These are phyloP conservation scores for Euura saliciscinereae DNA, from an alignment of 1,140 invertebrate genomes.

Conservation along the genomic window DNA sequence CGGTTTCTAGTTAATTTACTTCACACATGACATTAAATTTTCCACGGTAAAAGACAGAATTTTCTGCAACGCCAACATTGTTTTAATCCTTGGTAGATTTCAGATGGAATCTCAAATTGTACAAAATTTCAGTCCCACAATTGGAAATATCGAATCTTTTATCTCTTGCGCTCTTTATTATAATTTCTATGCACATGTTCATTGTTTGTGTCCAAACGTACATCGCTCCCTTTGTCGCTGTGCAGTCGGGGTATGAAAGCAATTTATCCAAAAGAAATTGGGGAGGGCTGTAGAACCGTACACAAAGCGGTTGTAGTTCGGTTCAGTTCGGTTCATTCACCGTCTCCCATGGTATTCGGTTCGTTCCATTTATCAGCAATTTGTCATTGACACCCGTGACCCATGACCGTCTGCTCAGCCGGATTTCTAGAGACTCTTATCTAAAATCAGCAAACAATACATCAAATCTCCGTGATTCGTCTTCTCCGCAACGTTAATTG, in stretches of 20 bases:
- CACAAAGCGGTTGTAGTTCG: not conserved
- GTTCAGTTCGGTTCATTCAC: constrained; percentile 1
- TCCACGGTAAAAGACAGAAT: too few species aligned
- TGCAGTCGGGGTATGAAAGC: not conserved
- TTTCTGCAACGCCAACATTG: too few species aligned
- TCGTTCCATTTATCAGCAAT: not conserved
- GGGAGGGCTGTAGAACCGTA: not conserved
- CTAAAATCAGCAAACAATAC: not conserved
- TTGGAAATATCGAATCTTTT: too few species aligned
- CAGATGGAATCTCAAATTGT: too few species aligned
- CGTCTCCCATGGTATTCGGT: not conserved
- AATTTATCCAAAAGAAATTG: not conserved
- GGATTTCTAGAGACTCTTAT: too few species aligned
- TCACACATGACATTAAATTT: too few species aligned
- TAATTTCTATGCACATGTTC: not conserved
- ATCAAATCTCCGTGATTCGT: not conserved
- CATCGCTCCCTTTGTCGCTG: not conserved
- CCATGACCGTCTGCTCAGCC: not conserved
- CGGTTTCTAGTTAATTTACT: too few species aligned
- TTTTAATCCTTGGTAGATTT: too few species aligned
- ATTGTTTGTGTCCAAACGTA: not conserved
- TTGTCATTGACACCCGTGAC: not conserved
- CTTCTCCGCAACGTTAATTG: not conserved
- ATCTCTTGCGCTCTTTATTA: too few species aligned
- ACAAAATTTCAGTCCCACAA: too few species aligned